Conservation (phyloP, 1,140 invertebrate genomes). For the Eulimnadia texana region DNA sequence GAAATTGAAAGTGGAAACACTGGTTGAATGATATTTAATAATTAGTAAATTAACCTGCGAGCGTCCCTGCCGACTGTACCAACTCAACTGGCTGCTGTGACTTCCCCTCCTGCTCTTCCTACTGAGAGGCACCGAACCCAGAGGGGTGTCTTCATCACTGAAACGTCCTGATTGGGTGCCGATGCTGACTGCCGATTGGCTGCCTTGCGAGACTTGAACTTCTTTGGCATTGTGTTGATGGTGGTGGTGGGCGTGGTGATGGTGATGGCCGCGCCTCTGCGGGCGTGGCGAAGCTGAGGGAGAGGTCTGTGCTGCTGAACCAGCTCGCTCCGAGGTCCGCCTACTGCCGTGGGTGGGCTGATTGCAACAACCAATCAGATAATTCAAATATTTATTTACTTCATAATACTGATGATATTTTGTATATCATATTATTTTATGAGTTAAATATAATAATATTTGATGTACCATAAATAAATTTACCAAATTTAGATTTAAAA, state of each 20-base stretch:
- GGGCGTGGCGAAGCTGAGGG: conserved; percentile 22
- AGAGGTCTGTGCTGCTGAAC: conserved; percentile 20
- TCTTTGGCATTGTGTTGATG: conserved; percentile 16
- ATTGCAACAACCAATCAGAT: too few species aligned
- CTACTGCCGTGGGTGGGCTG: conserved; percentile 15
- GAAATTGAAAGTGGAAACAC: background rate
- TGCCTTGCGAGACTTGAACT: background rate
- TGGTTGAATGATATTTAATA: background rate
- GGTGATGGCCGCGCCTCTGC: conserved; percentile 29
- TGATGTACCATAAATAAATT: too few species aligned
- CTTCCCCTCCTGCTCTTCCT: conserved; percentile 18
- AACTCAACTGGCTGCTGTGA: conserved; percentile 20
- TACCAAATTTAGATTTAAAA: too few species aligned
- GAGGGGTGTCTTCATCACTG: conserved; percentile 23
- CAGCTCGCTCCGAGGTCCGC: conserved; percentile 23
- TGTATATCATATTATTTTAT: conserved; percentile 3
- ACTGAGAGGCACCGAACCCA: conserved; percentile 31
- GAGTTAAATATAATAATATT: background rate
- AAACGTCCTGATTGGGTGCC: conserved; percentile 9
- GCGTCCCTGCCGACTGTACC: conserved; percentile 27
- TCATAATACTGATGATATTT: too few species aligned
- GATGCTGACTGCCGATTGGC: background rate
- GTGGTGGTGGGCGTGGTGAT: conserved; percentile 36
- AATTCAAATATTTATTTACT: too few species aligned
- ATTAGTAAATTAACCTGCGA: conserved; percentile 21